Conservation (phyloP, 2,797 vertebrate species). For the Labeo calbasu region DNA sequence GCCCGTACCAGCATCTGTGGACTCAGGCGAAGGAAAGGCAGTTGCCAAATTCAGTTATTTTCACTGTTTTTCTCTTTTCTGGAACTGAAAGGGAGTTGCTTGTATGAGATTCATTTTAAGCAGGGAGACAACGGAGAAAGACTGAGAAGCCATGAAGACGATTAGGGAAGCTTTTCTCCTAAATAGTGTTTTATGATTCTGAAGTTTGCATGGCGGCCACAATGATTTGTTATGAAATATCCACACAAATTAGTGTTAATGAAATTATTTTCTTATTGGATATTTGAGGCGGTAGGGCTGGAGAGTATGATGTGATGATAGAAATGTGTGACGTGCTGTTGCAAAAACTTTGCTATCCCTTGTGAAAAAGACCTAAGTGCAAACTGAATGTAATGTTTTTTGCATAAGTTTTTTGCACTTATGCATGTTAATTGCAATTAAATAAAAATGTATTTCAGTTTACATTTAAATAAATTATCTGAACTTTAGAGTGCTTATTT, state of each 20-base stretch:
- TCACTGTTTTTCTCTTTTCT: constrained; percentile 58
- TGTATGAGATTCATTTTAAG: constrained; percentile 63
- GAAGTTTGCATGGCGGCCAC: background rate
- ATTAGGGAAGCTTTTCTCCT: constrained; percentile 16
- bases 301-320: background rate
- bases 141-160: constrained; percentile 32
- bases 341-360: background rate
- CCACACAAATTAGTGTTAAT: background rate
- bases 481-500: background rate
- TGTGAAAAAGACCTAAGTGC: background rate
- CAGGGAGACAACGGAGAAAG: constrained; percentile 55
- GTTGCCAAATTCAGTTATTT: constrained; percentile 58
- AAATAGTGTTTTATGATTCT: constrained; percentile 7
- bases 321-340: background rate
- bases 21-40: constrained; percentile 56
- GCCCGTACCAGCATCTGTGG: constrained; percentile 37
- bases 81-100: constrained; percentile 56
- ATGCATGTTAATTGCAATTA: background rate
- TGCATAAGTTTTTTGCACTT: background rate
- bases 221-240: background rate
- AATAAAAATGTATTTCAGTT: background rate
- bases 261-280: background rate
- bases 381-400: background rate
- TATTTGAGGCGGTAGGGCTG: background rate
- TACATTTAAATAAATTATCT: too few relatives aligned